A percentile compares a stretch with the other conserved stretches of the same genome.
These are phyloP conservation scores for Drosophila merina DNA, from an alignment of 2,888 invertebrate genomes.

Conservation along the genomic window DNA sequence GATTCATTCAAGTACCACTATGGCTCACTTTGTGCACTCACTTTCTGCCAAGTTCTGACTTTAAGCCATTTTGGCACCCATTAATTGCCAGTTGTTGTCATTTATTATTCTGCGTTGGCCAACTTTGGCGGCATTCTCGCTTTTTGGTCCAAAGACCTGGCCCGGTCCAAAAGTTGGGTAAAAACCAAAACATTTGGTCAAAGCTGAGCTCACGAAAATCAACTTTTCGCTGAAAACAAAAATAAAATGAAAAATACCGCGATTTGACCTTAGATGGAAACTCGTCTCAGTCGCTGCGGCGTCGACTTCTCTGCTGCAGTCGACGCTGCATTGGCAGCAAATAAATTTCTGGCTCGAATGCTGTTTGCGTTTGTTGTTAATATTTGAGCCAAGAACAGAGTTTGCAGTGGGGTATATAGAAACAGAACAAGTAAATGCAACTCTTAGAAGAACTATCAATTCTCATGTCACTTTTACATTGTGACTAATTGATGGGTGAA, in stretches of 20 bases:
- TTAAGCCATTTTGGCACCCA: conserved; percentile 40
- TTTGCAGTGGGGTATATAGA: conserved; percentile 9
- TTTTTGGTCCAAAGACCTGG: conserved; percentile 21
- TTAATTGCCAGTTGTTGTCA: conserved; percentile 68
- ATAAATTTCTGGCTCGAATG: conserved; percentile 68
- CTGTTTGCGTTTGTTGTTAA: conserved; percentile 40
- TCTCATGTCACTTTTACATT: too few relatives aligned
- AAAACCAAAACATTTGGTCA: conserved; percentile 63
- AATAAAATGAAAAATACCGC: conserved; percentile 69
- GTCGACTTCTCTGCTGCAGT: conserved; percentile 42
- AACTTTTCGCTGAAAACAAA: conserved; percentile 64
- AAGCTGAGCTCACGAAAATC: conserved; percentile 59
- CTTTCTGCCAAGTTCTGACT: conserved; percentile 24
- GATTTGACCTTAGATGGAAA: conserved; percentile 78
- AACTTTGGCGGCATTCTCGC: conserved; percentile 36
- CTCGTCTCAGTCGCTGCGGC: conserved; percentile 61
- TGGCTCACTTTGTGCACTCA: conserved; percentile 1
- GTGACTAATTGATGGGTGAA: too few relatives aligned
- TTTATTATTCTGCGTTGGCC: conserved; percentile 26
- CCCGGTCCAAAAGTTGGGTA: conserved; percentile 25
- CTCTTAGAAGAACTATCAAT: too few relatives aligned
- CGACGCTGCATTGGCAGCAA: conserved; percentile 44
- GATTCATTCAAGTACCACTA: conserved; percentile 22
- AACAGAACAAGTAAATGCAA: background rate
- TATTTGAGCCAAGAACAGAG: conserved; percentile 17